Base-by-base conservation (phyloP, 2,113 vertebrate species). In the Pipra filicauda region DNA sequence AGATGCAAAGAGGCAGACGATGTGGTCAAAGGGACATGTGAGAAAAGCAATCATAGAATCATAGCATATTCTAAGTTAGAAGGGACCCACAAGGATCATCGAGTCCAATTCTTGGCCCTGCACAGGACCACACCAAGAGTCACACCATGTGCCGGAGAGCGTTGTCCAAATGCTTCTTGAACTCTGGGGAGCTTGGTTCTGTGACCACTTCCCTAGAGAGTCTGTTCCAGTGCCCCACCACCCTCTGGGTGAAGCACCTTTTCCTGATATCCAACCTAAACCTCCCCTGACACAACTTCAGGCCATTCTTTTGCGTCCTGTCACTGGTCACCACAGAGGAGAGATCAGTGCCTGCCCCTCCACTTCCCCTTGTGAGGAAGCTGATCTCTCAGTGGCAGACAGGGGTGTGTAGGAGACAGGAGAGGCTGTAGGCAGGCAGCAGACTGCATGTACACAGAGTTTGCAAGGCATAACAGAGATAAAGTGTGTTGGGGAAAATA, bases 261-360 rank as follows among this genome's bases (percentile, higher is more conserved):
- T 62, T 33, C 26, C 31, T 64, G 5, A 49, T 57, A 43, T 1
- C 31, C 31, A 64, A 8, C 3, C 30, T 14, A 43, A 77, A 24
- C 22, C 22, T 49, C 6, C 30, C 18, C 57, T 64, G 65, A 23
- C 41, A 2, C 55, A 77, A 0, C 22, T 57, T 77, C 57, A 71
- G 17, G 8, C 26, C 41, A 37, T 49, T 71, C 18, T 31, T 18
- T 57, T 0, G 0, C 8, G 27, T 57, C 2, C 8, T 71, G 43
- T 13, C 41, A 43, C 6, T 43, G 41, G 13, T 19, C 22, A 65
- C 15, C 35, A 55, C 0, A 64, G 57, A 57, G 62, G 41, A 61
- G 11, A 41, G 27, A 64, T 20, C 15, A 22, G 27, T 49, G 48
- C 4, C 35, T 83, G 30, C 3, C 5, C 15, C 8, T 84, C 22